A percentile compares a stretch with the other conserved stretches of the same genome.
These are phyloP conservation scores for Tenrec ecaudatus DNA, from an alignment of 2,113 vertebrate species.

Conservation along the genomic window DNA sequence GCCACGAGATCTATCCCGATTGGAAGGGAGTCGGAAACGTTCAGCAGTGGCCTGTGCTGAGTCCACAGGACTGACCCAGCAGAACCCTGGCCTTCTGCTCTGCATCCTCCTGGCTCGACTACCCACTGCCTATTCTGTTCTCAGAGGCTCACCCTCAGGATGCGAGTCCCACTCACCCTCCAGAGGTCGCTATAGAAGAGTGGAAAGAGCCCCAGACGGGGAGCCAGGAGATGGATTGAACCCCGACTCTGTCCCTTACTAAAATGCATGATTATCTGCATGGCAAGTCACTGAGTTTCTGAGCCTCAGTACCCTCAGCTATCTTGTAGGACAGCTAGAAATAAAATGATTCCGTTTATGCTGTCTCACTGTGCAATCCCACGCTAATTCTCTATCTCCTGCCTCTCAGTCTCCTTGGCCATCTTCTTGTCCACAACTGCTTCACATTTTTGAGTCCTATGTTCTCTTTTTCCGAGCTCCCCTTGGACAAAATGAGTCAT, in stretches of 20 bases:
- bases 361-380: not conserved
- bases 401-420: not conserved
- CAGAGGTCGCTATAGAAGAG: constrained; percentile 1
- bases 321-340: not conserved
- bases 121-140: not conserved
- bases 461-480: not conserved
- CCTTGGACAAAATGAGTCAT: too few relatives aligned
- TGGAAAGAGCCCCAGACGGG: not conserved
- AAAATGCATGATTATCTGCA: not conserved
- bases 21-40: constrained; percentile 52
- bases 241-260: not conserved
- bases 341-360: not conserved
- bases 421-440: not conserved
- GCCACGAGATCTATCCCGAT: constrained; percentile 1
- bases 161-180: not conserved
- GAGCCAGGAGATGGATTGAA: not conserved
- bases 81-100: not conserved
- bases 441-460: not conserved
- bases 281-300: not conserved
- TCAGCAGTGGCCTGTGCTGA: not conserved
- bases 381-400: not conserved
- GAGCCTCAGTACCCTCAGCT: not conserved
- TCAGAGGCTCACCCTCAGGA: not conserved
- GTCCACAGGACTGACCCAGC: not conserved
- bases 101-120: not conserved